Conservation (phyloP, 1,140 invertebrate genomes). For the Drosophila parabipectinata region DNA sequence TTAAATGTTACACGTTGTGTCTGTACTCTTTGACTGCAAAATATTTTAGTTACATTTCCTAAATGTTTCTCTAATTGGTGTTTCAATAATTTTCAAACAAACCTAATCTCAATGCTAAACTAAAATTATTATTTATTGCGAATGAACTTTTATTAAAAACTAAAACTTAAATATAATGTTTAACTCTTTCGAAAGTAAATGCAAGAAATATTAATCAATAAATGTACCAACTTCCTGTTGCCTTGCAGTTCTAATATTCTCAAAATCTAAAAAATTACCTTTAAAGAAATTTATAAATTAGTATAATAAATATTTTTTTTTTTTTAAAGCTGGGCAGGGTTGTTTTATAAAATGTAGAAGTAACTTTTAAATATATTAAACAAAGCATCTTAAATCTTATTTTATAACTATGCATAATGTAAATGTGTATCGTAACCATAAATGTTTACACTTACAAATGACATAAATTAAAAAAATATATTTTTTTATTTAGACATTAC, state of each 20-base stretch:
- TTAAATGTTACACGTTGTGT: conserved; percentile 67
- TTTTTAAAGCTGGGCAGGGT: neutral
- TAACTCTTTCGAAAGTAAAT: neutral
- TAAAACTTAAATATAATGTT: conserved; percentile 4
- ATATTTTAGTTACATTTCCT: conserved; percentile 29
- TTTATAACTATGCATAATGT: conserved; percentile 18
- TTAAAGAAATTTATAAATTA: neutral
- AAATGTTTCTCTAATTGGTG: conserved; percentile 41
- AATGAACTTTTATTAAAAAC: conserved; percentile 1
- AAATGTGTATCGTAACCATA: conserved; percentile 28
- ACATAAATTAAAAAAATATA: conserved; percentile 3
- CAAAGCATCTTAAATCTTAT: neutral
- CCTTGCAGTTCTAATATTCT: neutral
- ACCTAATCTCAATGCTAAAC: conserved; percentile 9
- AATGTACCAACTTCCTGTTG: conserved; percentile 1
- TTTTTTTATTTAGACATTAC: neutral
- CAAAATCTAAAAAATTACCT: neutral
- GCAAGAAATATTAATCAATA: conserved; percentile 6
- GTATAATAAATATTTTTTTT: neutral
- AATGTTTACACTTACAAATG: conserved; percentile 22
- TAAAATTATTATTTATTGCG: conserved; percentile 6
- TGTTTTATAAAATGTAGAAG: neutral
- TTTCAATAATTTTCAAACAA: conserved; percentile 4
- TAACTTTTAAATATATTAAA: conserved; percentile 2
- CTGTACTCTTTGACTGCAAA: conserved; percentile 49